These are phyloP conservation scores for Ormia ochracea DNA, from an alignment of 2,888 invertebrate genomes.

Conservation along the genomic window DNA sequence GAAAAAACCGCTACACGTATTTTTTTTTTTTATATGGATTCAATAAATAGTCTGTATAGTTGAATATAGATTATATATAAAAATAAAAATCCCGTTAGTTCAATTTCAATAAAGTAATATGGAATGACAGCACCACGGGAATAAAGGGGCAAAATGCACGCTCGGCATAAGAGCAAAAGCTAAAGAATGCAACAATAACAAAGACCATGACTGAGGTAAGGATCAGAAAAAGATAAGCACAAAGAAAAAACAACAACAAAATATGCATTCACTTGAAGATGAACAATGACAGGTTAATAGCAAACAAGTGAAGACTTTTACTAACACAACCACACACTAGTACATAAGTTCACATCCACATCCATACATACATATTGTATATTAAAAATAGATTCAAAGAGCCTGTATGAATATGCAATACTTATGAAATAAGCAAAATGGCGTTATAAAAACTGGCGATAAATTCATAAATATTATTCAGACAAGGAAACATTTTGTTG, in stretches of 20 bases:
- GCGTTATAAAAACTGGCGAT: conserved; percentile 28
- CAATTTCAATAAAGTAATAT: conserved; percentile 47
- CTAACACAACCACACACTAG: background rate
- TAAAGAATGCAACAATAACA: conserved; percentile 65
- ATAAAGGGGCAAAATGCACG: conserved; percentile 10
- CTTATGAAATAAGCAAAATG: background rate
- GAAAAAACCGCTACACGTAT: conserved; percentile 44
- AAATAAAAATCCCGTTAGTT: conserved; percentile 36
- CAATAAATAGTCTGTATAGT: conserved; percentile 6
- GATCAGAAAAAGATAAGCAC: background rate
- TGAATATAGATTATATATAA: conserved; percentile 42
- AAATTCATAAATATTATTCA: conserved; percentile 50
- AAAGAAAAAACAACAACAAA: background rate
- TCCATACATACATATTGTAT: no score
- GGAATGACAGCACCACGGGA: conserved; percentile 40
- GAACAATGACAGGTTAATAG: conserved; percentile 76
- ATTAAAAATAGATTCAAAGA: conserved; percentile 26
- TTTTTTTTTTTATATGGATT: conserved; percentile 12
- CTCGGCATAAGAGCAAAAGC: conserved; percentile 50
- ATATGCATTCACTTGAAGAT: conserved; percentile 66
- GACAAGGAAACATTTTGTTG: conserved; percentile 48
- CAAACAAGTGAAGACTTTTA: conserved; percentile 73
- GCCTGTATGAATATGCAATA: background rate
- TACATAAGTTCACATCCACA: no score
- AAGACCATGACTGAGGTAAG: background rate